Base-by-base conservation (phyloP, 2,113 vertebrate species). In the Synchiropus splendidus region DNA sequence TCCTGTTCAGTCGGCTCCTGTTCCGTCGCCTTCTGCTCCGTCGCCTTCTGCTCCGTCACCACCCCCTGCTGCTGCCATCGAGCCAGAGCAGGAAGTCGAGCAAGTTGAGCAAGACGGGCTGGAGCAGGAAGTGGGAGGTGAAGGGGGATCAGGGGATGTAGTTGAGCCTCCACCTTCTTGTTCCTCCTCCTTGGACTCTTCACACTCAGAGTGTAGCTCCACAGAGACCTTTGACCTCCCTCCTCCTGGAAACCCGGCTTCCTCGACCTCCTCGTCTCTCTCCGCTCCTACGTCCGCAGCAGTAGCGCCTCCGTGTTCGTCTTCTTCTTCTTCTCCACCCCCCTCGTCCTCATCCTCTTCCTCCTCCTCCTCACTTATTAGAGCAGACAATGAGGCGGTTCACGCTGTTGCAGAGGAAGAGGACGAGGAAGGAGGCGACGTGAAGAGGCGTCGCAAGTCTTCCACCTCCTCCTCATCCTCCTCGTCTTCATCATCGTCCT, bases 171-270 rank as follows among this genome's bases (percentile, higher is more conserved):
- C 41, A 12, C 56, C 42, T 72, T 82, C 70, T 72, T 79, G 43
- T 62, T 78, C 62, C 74, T 86, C 37, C 74, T 85, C 88, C 70
- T 80, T 91, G 67, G 92, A 74, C 87, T 77, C 66, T 16, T 51
- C 57, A 13, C 44, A 49, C 39, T 95, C 92, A 34, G 91, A 95
- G 88, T 90, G 89, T 88, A 91, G 89, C 78, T 90, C 89, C 74
- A 88, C 90, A 31, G 90, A 92, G 82, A 89, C 89, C 63, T 89
- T 90, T 83, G 90, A 89, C 74, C 89, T 89, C 72, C 86, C 87
- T 70, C 90, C 89, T 71, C 87, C 90, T 45, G 91, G 88, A 75
- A 87, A 84, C 62, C 86, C 77, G 38, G 81, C 64, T 67, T 80
- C 48, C 42, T 77, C 63, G 63, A 83, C 21, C 21, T 27, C 40